phyloP scores from a whole-genome alignment of 1,140 invertebrate species.

The Nixonia krombeini region DNA sequence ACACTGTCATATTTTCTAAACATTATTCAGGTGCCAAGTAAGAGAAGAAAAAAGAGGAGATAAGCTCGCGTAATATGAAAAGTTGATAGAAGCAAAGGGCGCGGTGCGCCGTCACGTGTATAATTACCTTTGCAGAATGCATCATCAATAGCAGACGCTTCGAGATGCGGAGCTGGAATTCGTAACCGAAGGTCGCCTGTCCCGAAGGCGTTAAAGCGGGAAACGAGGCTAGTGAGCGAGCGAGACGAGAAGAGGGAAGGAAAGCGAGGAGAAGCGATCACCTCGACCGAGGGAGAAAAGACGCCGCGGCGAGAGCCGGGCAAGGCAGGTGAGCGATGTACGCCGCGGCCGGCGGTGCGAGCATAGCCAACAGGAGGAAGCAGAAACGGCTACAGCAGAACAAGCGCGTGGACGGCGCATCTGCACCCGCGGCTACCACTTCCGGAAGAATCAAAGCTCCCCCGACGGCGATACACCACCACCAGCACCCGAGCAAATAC shows the following conservation, averaged over 20 bases:
- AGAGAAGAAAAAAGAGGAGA: background rate
- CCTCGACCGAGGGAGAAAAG: background rate
- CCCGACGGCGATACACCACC: constrained; percentile 35
- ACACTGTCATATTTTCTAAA: too few relatives aligned
- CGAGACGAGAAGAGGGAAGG: background rate
- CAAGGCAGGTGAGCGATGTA: constrained; percentile 56
- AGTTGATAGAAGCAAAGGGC: constrained; percentile 27
- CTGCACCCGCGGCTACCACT: constrained; percentile 29
- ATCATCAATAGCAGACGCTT: constrained; percentile 7
- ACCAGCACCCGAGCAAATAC: constrained; percentile 49
- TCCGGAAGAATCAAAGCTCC: constrained; percentile 39
- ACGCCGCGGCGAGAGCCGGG: background rate
- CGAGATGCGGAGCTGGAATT: constrained; percentile 31
- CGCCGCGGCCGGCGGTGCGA: constrained; percentile 65
- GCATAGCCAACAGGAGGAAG: constrained; percentile 64
- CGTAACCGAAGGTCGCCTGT: constrained; percentile 49
- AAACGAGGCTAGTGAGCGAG: constrained; percentile 3
- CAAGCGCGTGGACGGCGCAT: constrained; percentile 46
- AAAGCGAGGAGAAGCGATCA: background rate
- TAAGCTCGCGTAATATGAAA: too few relatives aligned
- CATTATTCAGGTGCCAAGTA: background rate
- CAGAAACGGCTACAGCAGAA: constrained; percentile 62
- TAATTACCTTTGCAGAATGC: constrained; percentile 57
- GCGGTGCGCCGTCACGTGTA: constrained; percentile 56
- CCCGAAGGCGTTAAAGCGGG: constrained; percentile 55